Conservation (phyloP, 1,140 invertebrate species). For the Micrasema minimum region DNA sequence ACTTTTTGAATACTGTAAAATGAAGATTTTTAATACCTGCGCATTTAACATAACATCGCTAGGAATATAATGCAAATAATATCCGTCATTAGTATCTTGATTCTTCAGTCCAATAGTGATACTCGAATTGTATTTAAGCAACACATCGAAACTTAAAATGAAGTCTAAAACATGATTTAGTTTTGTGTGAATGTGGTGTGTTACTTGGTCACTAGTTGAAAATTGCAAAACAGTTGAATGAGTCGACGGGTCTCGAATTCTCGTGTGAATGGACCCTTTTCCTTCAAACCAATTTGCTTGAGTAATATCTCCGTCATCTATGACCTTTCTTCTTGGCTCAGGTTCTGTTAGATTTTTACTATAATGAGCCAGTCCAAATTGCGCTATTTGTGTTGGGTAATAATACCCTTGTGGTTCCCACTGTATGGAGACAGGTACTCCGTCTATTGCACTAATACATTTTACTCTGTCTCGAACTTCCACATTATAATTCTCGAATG, state of each 20-base stretch:
- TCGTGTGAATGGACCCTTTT: slow-evolving; percentile 70
- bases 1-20: no score
- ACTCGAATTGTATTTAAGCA: slow-evolving; percentile 80
- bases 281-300: slow-evolving; percentile 75
- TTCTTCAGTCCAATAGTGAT: slow-evolving; percentile 82
- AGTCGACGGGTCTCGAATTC: slow-evolving; percentile 69
- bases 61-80: slow-evolving; percentile 86
- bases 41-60: slow-evolving; percentile 77
- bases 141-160: slow-evolving; percentile 81
- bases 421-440: slow-evolving; percentile 93
- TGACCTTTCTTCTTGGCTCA: slow-evolving; percentile 73
- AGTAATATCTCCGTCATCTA: slow-evolving; percentile 81
- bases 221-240: slow-evolving; percentile 76
- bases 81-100: slow-evolving; percentile 79
- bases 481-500: slow-evolving; percentile 98
- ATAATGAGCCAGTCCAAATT: slow-evolving; percentile 97
- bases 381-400: slow-evolving; percentile 98
- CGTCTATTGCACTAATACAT: slow-evolving; percentile 91
- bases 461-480: slow-evolving; percentile 94
- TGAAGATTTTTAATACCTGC: no score
- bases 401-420: slow-evolving; percentile 95
- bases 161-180: slow-evolving; percentile 81
- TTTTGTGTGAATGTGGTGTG: slow-evolving; percentile 75
- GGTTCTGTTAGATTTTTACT: slow-evolving; percentile 92
- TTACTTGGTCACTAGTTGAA: slow-evolving; percentile 75